A percentile compares a stretch with the other conserved stretches of the same genome.
These are phyloP conservation scores for Microplitis deprimator DNA, from an alignment of 2,888 invertebrate species.

Conservation along the genomic window DNA sequence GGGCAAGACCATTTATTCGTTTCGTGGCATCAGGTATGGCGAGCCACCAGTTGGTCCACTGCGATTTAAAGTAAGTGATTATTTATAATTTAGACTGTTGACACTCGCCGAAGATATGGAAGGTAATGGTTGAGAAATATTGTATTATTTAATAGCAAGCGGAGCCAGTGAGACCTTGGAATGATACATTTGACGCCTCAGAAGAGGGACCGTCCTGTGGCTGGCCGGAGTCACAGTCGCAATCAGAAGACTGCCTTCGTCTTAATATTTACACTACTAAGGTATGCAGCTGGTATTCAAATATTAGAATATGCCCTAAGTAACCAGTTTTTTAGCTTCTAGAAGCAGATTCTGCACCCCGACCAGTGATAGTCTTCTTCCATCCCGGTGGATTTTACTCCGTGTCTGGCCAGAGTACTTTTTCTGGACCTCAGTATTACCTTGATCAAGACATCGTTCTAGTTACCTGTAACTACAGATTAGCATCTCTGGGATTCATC, in stretches of 20 bases:
- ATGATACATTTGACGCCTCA: constrained; percentile 73
- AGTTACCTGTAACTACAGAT: constrained; percentile 65
- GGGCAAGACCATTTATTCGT: constrained; percentile 57
- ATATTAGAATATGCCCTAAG: not conserved
- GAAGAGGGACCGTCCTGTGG: constrained; percentile 76
- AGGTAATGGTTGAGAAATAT: not conserved
- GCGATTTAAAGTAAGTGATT: constrained; percentile 57
- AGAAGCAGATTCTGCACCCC: constrained; percentile 22
- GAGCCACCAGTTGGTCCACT: constrained; percentile 56
- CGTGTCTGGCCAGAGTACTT: constrained; percentile 75
- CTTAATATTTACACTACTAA: constrained; percentile 76
- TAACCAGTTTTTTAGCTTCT: constrained; percentile 40
- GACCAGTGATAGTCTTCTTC: constrained; percentile 79
- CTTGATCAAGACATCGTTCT: constrained; percentile 64
- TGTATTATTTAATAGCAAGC: constrained; percentile 70
- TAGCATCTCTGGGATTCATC: constrained; percentile 72
- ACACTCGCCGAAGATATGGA: too few species aligned
- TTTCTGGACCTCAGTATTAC: constrained; percentile 62
- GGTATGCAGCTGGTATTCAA: constrained; percentile 54
- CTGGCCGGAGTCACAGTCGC: constrained; percentile 61
- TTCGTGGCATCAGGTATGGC: constrained; percentile 59
- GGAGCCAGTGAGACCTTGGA: constrained; percentile 73
- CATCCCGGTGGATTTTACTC: constrained; percentile 81
- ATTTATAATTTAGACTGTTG: too few species aligned
- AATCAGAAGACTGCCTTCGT: constrained; percentile 77